A percentile compares a stretch with the other conserved stretches of the same genome.
Conservation (phyloP, 2,888 invertebrate species). For the Euproctis similis region DNA sequence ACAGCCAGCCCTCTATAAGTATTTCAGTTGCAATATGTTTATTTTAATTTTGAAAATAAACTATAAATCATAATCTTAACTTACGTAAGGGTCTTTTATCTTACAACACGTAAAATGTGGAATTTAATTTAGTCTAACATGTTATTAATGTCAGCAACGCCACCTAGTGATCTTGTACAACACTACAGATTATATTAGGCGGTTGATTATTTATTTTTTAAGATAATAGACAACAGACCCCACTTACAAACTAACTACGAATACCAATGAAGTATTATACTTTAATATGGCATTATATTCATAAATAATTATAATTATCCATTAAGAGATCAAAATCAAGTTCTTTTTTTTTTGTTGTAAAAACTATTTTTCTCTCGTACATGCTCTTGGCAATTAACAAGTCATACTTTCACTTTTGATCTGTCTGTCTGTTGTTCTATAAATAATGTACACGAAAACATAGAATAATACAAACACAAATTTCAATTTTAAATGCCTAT, state of each 20-base stretch:
- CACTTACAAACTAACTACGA: slow-evolving; percentile 25
- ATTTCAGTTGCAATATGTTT: too few relatives aligned
- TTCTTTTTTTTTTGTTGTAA: slow-evolving; percentile 27
- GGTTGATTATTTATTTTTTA: too few relatives aligned
- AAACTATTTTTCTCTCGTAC: slow-evolving; percentile 23
- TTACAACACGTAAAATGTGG: too few relatives aligned
- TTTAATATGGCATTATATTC: slow-evolving; percentile 72
- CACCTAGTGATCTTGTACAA: too few relatives aligned
- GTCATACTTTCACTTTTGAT: slow-evolving; percentile 6
- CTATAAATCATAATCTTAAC: too few relatives aligned
- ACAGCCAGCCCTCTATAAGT: too few relatives aligned
- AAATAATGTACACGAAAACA: slow-evolving; percentile 7
- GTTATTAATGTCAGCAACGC: too few relatives aligned
- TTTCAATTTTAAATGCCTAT: slow-evolving; percentile 21
- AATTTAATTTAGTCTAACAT: too few relatives aligned
- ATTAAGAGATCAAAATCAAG: slow-evolving; percentile 68
- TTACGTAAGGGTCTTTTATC: too few relatives aligned
- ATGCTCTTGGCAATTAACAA: slow-evolving; percentile 14
- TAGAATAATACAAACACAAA: slow-evolving; percentile 13
- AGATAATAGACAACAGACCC: slow-evolving; percentile 18
- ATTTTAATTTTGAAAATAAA: too few relatives aligned
- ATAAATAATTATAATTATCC: slow-evolving; percentile 68
- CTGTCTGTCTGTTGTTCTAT: too few relatives aligned
- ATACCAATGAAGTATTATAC: slow-evolving; percentile 56
- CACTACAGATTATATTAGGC: too few relatives aligned